These are phyloP conservation scores for Drosophila pallidifrons DNA, from an alignment of 1,140 invertebrate genomes.

Conservation along the genomic window DNA sequence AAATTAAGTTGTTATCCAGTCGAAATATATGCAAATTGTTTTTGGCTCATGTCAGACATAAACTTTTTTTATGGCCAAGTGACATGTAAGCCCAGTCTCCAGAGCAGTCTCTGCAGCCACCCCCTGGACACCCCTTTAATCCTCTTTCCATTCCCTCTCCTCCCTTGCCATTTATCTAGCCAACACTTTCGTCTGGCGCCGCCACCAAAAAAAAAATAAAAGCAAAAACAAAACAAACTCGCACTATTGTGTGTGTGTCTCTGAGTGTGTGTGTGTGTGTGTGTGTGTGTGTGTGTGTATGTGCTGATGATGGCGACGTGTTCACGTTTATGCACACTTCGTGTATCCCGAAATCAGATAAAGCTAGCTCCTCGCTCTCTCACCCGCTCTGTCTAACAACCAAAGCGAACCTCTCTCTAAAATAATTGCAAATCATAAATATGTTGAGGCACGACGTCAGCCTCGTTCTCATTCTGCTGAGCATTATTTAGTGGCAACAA, in stretches of 20 bases:
- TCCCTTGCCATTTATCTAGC: slow-evolving; percentile 58
- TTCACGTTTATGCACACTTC: slow-evolving; percentile 67
- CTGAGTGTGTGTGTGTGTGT: background rate
- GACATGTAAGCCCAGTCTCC: slow-evolving; percentile 61
- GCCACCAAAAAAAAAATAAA: slow-evolving; percentile 33
- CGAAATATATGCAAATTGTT: slow-evolving; percentile 79
- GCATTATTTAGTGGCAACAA: slow-evolving; percentile 69
- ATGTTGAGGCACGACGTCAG: slow-evolving; percentile 62
- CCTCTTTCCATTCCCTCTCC: background rate
- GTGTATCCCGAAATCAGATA: slow-evolving; percentile 74
- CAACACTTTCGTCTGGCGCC: slow-evolving; percentile 75
- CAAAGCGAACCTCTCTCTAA: slow-evolving; percentile 49
- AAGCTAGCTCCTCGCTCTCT: slow-evolving; percentile 14
- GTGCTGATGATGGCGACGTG: slow-evolving; percentile 46
- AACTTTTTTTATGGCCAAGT: slow-evolving; percentile 79
- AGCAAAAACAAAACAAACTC: slow-evolving; percentile 21
- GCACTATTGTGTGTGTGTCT: slow-evolving; percentile 5
- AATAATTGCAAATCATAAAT: slow-evolving; percentile 82
- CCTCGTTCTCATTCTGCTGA: slow-evolving; percentile 29
- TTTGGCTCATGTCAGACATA: slow-evolving; percentile 81
- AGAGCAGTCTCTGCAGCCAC: background rate
- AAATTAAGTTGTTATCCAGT: slow-evolving; percentile 80
- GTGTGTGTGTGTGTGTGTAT: slow-evolving; percentile 20
- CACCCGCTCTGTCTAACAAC: background rate
- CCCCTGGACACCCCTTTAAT: background rate